Base-by-base conservation (phyloP, 2,113 vertebrate genomes). In the Thermophis baileyi region DNA sequence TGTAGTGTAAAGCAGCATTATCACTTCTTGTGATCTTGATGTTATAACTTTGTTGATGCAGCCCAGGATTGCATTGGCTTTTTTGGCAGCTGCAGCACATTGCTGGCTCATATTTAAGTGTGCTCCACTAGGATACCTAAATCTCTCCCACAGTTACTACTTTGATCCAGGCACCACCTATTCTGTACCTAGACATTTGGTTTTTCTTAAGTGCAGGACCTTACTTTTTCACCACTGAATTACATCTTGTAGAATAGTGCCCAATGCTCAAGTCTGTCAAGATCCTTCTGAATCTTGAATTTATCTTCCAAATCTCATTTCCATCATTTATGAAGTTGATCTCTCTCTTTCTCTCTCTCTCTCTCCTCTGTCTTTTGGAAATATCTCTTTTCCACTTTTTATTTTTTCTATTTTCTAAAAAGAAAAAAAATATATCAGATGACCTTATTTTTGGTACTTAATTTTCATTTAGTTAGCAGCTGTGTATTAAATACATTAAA, bases 391-490 rank as follows among this genome's bases (percentile, higher is more conserved):
- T 50, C 69, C 6, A 40, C 2, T 81, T 40, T 74, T 69, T 30
- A 30, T 63, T 63, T 35, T 40, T 81, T 81, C 14, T 81, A 20
- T 81, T 81, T 81, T 81, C 4, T 40, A 40, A 81, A 74, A 74
- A 74, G 6, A 27, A 51, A 51, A 35, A 35, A 69, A 74, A 81
- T n/a, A 35, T 18, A 18, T 81, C 12, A 87, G 63, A 69, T 69
- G 63, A 35, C 11, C 44, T 87, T 53, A 88, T 30, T 53, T 87
- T 88, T 94, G 4, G 7, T 18, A 30, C 18, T 94, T 35, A 40
- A 85, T 27, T 49, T 87, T 94, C 57, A 87, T 95, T 55, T 94
- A 35, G 40, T 87, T 88, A 92, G 50, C 85, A 94, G 3, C 53
- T 95, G 87, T 69, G 89, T 44, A 89, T 94, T 89, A 89, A 92